Evolutionary conservation across 2,888 invertebrate species (phyloP).

Genomic region (Stenchaetothrips biformis): DNA sequence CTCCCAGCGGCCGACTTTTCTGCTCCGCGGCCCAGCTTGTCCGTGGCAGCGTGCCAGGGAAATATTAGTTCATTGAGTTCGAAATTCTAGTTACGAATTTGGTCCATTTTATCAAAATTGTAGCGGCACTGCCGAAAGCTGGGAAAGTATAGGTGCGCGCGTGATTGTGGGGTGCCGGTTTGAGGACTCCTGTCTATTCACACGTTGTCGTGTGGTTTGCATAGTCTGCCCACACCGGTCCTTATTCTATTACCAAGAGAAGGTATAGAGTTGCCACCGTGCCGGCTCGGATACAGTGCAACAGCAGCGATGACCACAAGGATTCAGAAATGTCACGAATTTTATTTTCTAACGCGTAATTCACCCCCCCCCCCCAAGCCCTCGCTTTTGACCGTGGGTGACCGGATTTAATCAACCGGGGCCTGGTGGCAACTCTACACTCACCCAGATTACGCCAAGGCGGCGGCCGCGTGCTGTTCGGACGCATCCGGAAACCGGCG

Average conservation of each 20-base stretch:
- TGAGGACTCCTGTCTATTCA: neutral
- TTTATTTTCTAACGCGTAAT: no score
- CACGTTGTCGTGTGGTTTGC: neutral
- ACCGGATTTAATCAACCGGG: no score
- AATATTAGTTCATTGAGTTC: no score
- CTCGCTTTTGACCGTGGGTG: no score
- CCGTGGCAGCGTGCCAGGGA: neutral
- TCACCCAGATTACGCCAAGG: neutral
- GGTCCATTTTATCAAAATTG: neutral
- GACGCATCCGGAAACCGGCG: no score
- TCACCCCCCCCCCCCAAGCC: no score
- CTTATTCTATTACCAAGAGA: neutral
- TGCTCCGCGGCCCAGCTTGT: neutral
- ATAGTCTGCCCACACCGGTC: neutral
- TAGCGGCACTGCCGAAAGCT: neutral
- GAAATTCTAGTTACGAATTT: no score
- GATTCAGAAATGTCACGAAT: no score
- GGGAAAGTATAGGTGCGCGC: neutral
- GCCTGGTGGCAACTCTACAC: neutral
- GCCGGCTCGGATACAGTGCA: neutral
- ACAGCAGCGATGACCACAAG: no score
- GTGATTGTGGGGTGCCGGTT: neutral
- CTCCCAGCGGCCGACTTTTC: no score
- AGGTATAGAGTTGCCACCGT: neutral
- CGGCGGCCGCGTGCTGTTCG: neutral